Conservation (phyloP, 2,888 invertebrate genomes). For the Osedax fenrisi region DNA sequence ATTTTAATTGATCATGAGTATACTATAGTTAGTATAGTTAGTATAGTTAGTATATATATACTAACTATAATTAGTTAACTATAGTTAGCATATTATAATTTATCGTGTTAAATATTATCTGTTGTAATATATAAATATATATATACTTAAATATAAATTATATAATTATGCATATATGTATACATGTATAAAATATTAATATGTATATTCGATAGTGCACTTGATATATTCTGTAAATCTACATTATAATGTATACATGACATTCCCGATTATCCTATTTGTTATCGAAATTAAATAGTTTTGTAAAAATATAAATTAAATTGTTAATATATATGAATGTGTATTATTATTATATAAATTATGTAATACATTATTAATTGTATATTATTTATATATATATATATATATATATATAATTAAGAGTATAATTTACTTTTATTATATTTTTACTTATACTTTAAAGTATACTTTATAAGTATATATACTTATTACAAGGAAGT, state of each 20-base stretch:
- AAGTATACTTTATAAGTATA: not conserved
- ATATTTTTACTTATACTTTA: not conserved
- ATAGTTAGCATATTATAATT: too few species aligned
- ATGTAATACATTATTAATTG: not conserved
- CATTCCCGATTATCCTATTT: too few species aligned
- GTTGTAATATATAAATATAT: not conserved
- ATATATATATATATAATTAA: constrained; percentile 9
- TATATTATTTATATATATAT: constrained; percentile 11
- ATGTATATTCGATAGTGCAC: too few species aligned
- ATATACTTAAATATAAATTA: not conserved
- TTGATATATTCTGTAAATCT: too few species aligned
- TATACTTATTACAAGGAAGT: too few species aligned
- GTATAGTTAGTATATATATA: too few species aligned
- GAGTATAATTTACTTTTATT: not conserved
- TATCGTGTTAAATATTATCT: too few species aligned
- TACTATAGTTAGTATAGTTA: too few species aligned
- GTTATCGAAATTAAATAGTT: too few species aligned
- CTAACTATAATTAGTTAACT: too few species aligned
- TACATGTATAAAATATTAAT: not conserved
- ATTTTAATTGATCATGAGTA: too few species aligned
- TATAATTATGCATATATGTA: not conserved
- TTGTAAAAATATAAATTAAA: not conserved
- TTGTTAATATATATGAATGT: not conserved
- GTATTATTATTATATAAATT: not conserved
- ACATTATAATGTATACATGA: too few species aligned